Conservation (phyloP, 2,797 vertebrate species). For the Eospalax fontanierii region DNA sequence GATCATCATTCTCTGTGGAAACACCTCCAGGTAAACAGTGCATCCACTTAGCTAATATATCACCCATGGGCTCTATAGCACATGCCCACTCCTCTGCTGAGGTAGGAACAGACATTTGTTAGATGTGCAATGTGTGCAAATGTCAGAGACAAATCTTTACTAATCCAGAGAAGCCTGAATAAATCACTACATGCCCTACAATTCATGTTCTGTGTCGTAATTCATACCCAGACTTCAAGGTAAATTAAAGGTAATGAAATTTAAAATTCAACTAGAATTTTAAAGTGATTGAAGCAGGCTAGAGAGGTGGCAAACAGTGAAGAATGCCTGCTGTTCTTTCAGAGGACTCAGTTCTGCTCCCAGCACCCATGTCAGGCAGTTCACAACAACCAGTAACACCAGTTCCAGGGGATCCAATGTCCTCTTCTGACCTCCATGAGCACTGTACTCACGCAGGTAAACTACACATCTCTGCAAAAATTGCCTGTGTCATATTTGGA, state of each 20-base stretch:
- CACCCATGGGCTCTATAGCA: neutral
- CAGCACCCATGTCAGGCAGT: too few species aligned
- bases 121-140: neutral
- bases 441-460: neutral
- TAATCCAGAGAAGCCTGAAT: neutral
- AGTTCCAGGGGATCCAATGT: neutral
- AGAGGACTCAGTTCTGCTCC: neutral
- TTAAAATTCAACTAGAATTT: neutral
- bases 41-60: neutral
- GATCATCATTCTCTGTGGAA: neutral
- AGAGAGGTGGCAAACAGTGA: neutral
- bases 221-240: neutral
- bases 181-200: neutral
- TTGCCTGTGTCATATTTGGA: too few species aligned
- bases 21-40: neutral
- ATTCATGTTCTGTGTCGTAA: neutral
- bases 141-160: neutral
- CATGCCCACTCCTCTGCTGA: accelerated
- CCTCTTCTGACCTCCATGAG: neutral
- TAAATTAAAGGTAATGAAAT: neutral
- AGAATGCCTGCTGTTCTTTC: neutral
- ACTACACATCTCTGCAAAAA: too few species aligned
- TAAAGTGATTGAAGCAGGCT: neutral
- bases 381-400: neutral
- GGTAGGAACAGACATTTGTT: neutral